phyloP scores from a whole-genome alignment of 2,113 vertebrate genomes.

The Paralichthys olivaceus region DNA sequence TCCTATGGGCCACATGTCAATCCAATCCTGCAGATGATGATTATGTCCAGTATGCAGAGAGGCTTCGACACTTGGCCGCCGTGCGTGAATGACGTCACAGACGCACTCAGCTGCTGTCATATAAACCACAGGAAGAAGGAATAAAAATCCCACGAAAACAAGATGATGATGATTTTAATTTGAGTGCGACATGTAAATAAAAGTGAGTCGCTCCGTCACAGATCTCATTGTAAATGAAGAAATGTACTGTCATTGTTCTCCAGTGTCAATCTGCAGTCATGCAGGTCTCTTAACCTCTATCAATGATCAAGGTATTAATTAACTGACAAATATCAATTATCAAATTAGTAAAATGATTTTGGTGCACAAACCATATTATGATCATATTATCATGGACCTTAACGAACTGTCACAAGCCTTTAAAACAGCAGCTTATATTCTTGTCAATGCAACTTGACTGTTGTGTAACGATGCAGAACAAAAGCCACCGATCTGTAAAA shows the following conservation, averaged over 20 bases:
- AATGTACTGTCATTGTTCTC: background rate
- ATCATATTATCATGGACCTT: background rate
- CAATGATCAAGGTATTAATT: too few relatives aligned
- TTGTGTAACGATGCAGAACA: background rate
- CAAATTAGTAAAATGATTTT: background rate
- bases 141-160: background rate
- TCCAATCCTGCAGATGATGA: background rate
- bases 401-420: too few relatives aligned
- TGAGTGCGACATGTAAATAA: too few relatives aligned
- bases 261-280: background rate
- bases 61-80: background rate
- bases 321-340: background rate
- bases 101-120: background rate
- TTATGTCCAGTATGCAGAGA: background rate
- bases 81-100: background rate
- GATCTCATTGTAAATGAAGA: background rate
- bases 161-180: too few relatives aligned
- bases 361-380: background rate
- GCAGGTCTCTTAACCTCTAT: background rate
- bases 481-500: background rate
- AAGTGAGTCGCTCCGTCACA: too few relatives aligned
- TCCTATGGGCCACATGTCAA: conserved; percentile 11
- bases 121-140: background rate
- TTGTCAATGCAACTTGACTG: background rate
- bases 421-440: background rate